phyloP scores from a whole-genome alignment of 2,888 invertebrate genomes.

The Euzetes globulus region DNA sequence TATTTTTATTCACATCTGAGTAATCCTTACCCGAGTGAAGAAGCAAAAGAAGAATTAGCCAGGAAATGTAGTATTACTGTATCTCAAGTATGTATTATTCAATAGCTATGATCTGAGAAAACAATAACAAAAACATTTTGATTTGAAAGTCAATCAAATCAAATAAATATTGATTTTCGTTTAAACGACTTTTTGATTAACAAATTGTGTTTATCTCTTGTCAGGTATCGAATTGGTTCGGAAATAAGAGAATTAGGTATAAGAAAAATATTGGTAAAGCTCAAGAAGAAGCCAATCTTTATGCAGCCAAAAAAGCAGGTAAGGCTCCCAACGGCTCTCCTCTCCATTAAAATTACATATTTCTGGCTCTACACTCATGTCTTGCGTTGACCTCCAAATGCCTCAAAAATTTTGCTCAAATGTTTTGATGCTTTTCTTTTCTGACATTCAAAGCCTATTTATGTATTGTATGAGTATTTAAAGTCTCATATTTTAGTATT shows the following conservation, averaged over 20 bases:
- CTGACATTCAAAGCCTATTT: background rate
- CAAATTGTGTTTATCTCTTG: background rate
- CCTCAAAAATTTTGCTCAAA: background rate
- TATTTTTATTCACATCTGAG: slow-evolving; percentile 99
- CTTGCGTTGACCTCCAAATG: background rate
- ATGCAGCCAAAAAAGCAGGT: slow-evolving; percentile 82
- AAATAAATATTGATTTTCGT: background rate
- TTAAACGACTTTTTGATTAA: background rate
- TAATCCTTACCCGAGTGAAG: slow-evolving; percentile 99
- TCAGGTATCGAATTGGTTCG: slow-evolving; percentile 98
- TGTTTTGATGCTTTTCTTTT: background rate
- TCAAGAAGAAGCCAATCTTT: slow-evolving; percentile 97
- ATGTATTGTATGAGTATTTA: background rate
- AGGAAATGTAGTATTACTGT: slow-evolving; percentile 98
- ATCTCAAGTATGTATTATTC: slow-evolving; percentile 61
- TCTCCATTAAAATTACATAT: background rate
- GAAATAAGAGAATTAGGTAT: slow-evolving; percentile 98
- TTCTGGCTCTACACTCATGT: background rate
- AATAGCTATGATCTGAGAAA: background rate
- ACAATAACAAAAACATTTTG: too few species aligned
- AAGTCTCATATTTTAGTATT: background rate
- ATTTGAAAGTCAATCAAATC: too few species aligned
- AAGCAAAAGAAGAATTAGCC: slow-evolving; percentile 98
- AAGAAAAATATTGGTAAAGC: slow-evolving; percentile 99
- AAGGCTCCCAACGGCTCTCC: background rate